Evolutionary conservation across 2,113 vertebrate species (phyloP), one percentile per base, ranked within the genome.

Genomic region (Muntiacus reevesi): DNA sequence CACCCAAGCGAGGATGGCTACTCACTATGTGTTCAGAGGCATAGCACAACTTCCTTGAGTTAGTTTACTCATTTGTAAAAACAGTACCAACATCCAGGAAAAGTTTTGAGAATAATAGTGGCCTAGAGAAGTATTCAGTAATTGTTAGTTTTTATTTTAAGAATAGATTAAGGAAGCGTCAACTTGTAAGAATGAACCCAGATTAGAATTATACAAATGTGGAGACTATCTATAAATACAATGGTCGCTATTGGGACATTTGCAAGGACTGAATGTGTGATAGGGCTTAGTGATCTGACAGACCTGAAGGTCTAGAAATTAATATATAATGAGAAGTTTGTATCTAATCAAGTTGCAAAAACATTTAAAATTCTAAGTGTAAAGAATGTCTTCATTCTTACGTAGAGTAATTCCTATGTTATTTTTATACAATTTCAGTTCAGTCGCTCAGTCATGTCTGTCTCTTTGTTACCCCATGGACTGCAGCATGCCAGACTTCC

Each of bases 321-420:
- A 71, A 81, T 30, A 45, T 14, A 2, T 67, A 71, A 67, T 74
- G 7, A 45, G 8, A 79, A 54, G 25, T 79, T 84, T 83, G 4
- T 93, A 14, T 89, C 85, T 76, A 79, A 85, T 85, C 15, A 87
- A 67, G 15, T 36, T 85, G n/a, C n/a, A 88, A 82, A 54, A 83
- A 55, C 27, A 86, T 87, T 93, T 81, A 47, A 79, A 82, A 88
- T 76, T 89, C 27, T 55, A 74, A 84, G 25, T 91, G 47, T 94
- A 79, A 89, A 55, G 64, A 89, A 86, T 62, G 25, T 82, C 36
- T 96, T 96, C 33, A 54, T 94, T 92, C 36, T 85, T 89, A 81
- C 1, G 43, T 79, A 94, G 30, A 93, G 50, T 16, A 87, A 91
- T 78, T 57, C 7, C 13, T 43, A 30, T 64, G 76, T 83, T 78